Base-by-base conservation (phyloP, 92 coral and sea anemone genomes). In the Umimayanthus chanpuru region DNA sequence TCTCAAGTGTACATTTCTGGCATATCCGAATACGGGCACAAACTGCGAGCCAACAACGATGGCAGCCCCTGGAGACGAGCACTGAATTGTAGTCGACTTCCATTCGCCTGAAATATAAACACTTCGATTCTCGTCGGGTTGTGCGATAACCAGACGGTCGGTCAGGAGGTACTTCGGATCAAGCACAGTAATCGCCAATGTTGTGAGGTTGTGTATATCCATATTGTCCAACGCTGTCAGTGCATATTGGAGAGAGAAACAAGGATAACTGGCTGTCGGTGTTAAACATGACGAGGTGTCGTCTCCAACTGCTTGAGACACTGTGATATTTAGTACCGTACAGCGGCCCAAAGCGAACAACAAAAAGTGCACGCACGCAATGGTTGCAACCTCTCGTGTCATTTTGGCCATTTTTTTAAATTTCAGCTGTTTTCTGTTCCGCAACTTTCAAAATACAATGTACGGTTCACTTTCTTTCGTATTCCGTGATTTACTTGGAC, bases 261-360 rank as follows among this genome's bases (percentile, higher is more conserved):
- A 96, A 12, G 92, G 92, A n/a, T 72, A 16, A 7, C 12, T 70
- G 21, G 89, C 85, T 47, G 80, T 85, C 14, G 73, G 79, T 30
- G 28, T 38, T 77, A 89, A 79, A 77, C 98, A 96, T 6, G 87
- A 81, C 6, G 72, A 1, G 14, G 38, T 78, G 73, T 96, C 91
- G 16, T 82, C 58, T 38, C 98, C 98, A 64, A 30, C 32, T n/a
- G 76, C 43, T 77, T 92, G 95, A 2, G 98, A 93, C 7, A 96
- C 92, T 47, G 79, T 36, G 15, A 83, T 43, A 3, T 49, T 83
- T 3, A 83, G 79, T 43, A 68, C 87, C 15, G 66, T 28, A 56
- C 87, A 71, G 26, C 65, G 55, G 47, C 79, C 49, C 32, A 68
- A 29, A 53, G 43, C 64, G 76, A 83, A 70, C 29, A 26, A 49